Percentiles rank a stretch among this genome's conserved stretches.
Evolutionary conservation across 2,888 invertebrate genomes (phyloP).

Genomic region (Cephus pulcher): DNA sequence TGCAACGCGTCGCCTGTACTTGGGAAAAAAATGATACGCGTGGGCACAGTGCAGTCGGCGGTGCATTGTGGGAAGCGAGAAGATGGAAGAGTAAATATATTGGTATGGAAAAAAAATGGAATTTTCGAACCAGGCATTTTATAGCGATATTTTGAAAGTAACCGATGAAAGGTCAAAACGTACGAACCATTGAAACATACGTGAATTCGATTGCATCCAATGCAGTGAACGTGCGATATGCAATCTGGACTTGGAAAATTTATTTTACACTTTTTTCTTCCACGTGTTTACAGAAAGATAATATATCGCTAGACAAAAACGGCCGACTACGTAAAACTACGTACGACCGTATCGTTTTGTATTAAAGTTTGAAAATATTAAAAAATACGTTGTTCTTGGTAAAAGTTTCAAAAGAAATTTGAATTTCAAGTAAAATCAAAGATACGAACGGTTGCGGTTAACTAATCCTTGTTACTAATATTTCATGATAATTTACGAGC

Average conservation of each 20-base stretch:
- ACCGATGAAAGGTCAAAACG: background rate
- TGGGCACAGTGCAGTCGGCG: background rate
- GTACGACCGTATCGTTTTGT: background rate
- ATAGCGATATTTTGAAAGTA: background rate
- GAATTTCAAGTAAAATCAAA: background rate
- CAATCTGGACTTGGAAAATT: background rate
- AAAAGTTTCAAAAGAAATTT: background rate
- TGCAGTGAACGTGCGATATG: background rate
- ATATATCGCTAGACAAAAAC: background rate
- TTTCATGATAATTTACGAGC: background rate
- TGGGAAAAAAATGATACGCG: background rate
- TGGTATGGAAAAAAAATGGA: too few relatives aligned
- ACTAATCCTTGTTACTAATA: background rate
- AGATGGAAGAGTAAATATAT: too few relatives aligned
- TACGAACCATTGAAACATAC: background rate
- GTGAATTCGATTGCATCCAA: background rate
- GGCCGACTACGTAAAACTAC: too few relatives aligned
- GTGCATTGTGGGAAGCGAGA: background rate
- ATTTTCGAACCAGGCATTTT: background rate
- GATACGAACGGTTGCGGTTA: background rate
- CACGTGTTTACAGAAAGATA: background rate
- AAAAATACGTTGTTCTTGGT: too few relatives aligned
- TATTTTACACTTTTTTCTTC: background rate
- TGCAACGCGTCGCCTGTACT: background rate
- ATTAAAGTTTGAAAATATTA: too few relatives aligned